A percentile compares a stretch with the other conserved stretches of the same genome.
phyloP scores from a whole-genome alignment of 2,113 vertebrate genomes.

The Hemibagrus wyckioides region DNA sequence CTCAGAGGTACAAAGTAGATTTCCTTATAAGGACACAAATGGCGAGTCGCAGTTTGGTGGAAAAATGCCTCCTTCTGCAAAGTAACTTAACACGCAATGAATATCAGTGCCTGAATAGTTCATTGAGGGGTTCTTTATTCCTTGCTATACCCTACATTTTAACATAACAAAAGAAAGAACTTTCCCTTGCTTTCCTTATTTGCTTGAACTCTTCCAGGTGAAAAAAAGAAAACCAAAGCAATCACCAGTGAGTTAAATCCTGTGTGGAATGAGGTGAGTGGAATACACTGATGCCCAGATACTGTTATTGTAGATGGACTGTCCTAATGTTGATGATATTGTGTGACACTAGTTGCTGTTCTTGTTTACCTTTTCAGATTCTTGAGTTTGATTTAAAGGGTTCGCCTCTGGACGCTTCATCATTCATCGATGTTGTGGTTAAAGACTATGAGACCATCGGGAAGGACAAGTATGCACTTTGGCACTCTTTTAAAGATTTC shows the following conservation, averaged over 20 bases:
- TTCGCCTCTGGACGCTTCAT: conserved; percentile 81
- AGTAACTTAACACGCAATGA: background rate
- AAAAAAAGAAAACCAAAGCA: conserved; percentile 96
- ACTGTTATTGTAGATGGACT: background rate
- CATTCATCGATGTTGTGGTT: conserved; percentile 83
- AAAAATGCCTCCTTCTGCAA: background rate
- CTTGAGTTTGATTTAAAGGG: conserved; percentile 93
- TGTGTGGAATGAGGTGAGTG: conserved; percentile 91
- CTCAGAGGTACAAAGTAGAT: background rate
- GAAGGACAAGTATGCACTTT: conserved; percentile 88
- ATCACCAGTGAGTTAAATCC: conserved; percentile 90
- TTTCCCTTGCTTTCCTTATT: background rate
- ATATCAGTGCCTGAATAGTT: background rate
- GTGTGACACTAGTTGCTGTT: background rate
- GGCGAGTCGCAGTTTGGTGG: background rate
- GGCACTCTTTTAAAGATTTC: background rate
- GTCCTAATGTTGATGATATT: background rate
- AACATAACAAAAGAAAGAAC: background rate
- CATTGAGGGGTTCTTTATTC: background rate
- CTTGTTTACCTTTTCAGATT: conserved; percentile 69
- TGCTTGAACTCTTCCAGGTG: conserved; percentile 68
- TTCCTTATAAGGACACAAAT: conserved; percentile 64
- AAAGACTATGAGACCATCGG: conserved; percentile 97
- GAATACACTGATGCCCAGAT: background rate
- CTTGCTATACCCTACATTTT: background rate